Base-by-base conservation (phyloP, 2,113 vertebrate species). In the Oriolus oriolus region DNA sequence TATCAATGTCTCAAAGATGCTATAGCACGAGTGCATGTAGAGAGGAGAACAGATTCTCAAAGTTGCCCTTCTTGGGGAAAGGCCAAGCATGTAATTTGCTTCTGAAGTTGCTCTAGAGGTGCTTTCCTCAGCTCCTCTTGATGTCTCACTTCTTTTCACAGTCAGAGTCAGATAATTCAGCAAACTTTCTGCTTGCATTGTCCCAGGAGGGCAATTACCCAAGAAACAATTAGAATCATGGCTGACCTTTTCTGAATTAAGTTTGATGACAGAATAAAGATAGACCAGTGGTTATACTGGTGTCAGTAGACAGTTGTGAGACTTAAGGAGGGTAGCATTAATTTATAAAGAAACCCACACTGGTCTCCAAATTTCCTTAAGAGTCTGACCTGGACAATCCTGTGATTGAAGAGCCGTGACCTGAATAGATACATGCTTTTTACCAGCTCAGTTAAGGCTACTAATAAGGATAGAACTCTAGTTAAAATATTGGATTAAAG, bases 401-500 rank as follows among this genome's bases (percentile, higher is more conserved):
- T 84, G 59, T 57, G 68, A 84, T 2, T 50, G 65, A 95, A 81
- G 13, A 90, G 37, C 41, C 65, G 31, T 53, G 81, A 84, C 41
- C 42, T 74, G 77, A 93, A 91, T 18, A 64, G 42, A 14, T 59
- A 50, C 0, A 2, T 59, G n/a, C 52, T 74, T 81, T 94, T 59
- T 57, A 87, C 11, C 26, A 63, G 56, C 44, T 63, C 70, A 84
- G 69, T 63, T 81, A 89, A 70, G 44, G 35, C 26, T 44, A 44
- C 35, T 78, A 75, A 14, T 63, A 77, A 78, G 30, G 44, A 84
- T 3, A 78, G 33, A 89, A 76, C 47, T 31, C 44, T 10, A 60
- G 44, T 64, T 79, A 85, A 85, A 95, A 87, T 64, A 89, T 7
- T 57, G 53, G 53, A 94, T 91, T 93, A 82, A 89, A 91, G 74